Evolutionary conservation across 2,113 vertebrate species (phyloP).

Genomic region (Trogon surrucura): DNA sequence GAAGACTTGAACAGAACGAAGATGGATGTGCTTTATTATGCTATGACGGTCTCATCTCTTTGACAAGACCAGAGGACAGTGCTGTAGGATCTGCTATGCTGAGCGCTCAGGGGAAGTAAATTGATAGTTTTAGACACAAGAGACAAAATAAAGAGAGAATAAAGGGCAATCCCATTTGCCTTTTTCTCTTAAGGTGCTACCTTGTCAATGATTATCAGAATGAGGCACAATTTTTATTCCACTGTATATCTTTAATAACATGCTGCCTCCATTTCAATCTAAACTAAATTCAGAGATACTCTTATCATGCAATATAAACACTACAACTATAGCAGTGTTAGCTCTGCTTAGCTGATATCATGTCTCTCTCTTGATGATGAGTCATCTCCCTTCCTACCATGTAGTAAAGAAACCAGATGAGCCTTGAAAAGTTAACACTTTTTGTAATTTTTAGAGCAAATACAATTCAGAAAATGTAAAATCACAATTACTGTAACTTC

Average conservation of each 20-base stretch:
- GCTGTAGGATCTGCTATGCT: not conserved
- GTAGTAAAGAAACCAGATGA: slow-evolving; percentile 15
- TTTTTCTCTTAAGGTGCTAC: not conserved
- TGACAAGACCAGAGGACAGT: not conserved
- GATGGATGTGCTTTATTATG: not conserved
- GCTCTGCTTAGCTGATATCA: not conserved
- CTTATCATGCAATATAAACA: not conserved
- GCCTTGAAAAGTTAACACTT: not conserved
- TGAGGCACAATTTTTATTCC: not conserved
- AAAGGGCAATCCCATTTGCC: not conserved
- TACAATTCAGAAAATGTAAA: not conserved
- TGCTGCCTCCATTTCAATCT: not conserved
- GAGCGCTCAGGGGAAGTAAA: not conserved
- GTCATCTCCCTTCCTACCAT: not conserved
- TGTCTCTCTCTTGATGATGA: not conserved
- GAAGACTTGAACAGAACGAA: not conserved
- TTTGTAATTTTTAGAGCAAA: not conserved
- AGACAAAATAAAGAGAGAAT: not conserved
- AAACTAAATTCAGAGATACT: not conserved
- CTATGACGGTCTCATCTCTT: not conserved
- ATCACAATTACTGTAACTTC: not conserved
- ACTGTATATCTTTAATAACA: not conserved
- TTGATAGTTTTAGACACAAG: not conserved
- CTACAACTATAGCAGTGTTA: not conserved
- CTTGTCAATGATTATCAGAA: not conserved